Evolutionary conservation across 1,140 invertebrate species (phyloP), one percentile per base, ranked within the genome.

Genomic region (Drosophila tsacasi): DNA sequence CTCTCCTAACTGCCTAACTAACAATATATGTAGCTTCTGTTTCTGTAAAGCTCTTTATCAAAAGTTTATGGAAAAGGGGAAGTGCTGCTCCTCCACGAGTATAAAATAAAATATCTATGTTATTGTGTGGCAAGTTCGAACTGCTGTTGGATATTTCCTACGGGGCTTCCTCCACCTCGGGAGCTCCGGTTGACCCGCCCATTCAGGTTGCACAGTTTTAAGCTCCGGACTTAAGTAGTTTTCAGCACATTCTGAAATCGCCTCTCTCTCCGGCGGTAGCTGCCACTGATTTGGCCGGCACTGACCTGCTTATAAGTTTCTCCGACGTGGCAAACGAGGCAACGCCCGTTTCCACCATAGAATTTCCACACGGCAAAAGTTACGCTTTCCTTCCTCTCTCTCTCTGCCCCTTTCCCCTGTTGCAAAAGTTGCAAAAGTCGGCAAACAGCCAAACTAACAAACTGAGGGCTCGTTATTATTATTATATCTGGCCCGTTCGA

Each of bases 271-370:
- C 30, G 49, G 30, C 73, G 67, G 60, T 50, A 37, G 63, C 63
- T 77, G 69, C 68, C 65, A 72, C 73, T 77, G 42, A 69, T 50
- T 63, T 71, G 65, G 66, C 67, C 58, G 68, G 39, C 58, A 64
- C 52, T 82, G 84, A 89, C 84, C 84, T 78, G 84, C 84, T 87
- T 87, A 89, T 78, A 87, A 89, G 62, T 87, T 87, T 80, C 54
- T 55, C 73, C 58, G 76, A 74, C 61, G 63, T 74, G 57, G 55
- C 39, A 50, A 60, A 60, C 57, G 27, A 59, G 35, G 59, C 59
- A 52, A 54, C 65, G 54, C 69, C 47, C 49, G 35, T 62, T 66
- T 66, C 62, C 72, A 71, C 76, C 57, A 74, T 74, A 49, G 84
- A 60, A 75, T 74, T 83, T 59, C 79, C 83, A 69, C 81, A 79